These are phyloP conservation scores for Ditylenchus weischeri DNA, from an alignment of 2,888 invertebrate species.

Conservation along the genomic window DNA sequence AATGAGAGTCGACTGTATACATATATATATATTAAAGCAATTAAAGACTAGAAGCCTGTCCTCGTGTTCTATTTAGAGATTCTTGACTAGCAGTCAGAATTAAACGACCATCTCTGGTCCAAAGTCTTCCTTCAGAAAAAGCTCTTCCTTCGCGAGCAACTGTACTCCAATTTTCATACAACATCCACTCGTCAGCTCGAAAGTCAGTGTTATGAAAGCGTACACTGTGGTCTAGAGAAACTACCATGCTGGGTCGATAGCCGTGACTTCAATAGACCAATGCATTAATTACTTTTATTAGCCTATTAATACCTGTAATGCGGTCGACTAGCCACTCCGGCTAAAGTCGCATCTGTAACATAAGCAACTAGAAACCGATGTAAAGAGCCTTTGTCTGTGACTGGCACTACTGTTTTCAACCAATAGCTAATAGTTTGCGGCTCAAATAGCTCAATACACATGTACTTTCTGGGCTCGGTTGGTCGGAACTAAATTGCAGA, in stretches of 20 bases:
- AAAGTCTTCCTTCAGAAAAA: constrained; percentile 44
- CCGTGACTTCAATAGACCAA: constrained; percentile 31
- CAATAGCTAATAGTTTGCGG: constrained; percentile 34
- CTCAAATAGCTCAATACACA: constrained; percentile 32
- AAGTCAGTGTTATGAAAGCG: constrained; percentile 49
- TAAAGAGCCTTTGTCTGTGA: background rate
- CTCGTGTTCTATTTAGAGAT: constrained; percentile 40
- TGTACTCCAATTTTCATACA: constrained; percentile 46
- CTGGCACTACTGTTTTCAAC: constrained; percentile 30
- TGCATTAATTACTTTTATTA: background rate
- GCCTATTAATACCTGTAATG: constrained; percentile 28
- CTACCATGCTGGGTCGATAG: constrained; percentile 49
- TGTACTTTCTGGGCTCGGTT: constrained; percentile 31
- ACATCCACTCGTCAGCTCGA: constrained; percentile 52
- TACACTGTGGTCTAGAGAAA: constrained; percentile 51
- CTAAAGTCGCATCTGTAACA: constrained; percentile 37
- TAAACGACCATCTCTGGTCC: constrained; percentile 48
- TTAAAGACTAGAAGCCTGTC: too few species aligned
- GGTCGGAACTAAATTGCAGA: constrained; percentile 25
- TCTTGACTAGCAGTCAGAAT: constrained; percentile 49
- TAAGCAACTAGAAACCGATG: constrained; percentile 28
- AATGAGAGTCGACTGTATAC: too few species aligned
- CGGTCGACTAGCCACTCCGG: constrained; percentile 40
- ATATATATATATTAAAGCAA: too few species aligned
- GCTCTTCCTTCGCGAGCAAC: constrained; percentile 46